These are phyloP conservation scores for Petrocephalus sullivani DNA, from an alignment of 2,797 vertebrate genomes.

Conservation along the genomic window DNA sequence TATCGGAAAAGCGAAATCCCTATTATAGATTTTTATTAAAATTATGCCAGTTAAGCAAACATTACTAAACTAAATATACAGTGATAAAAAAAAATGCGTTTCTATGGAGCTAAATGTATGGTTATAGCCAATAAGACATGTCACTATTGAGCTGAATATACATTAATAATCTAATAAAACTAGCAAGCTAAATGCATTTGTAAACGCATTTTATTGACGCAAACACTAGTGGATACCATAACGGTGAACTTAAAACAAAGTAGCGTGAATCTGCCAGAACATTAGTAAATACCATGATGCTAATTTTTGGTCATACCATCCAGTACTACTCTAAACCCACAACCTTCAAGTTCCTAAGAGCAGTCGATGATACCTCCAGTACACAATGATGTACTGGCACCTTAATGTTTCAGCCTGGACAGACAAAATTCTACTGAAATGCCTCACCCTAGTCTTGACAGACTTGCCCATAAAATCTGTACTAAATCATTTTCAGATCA, in stretches of 20 bases:
- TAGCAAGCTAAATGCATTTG: background rate
- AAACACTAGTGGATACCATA: background rate
- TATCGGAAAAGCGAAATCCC: background rate
- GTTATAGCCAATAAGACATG: background rate
- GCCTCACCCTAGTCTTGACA: background rate
- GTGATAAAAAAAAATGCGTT: background rate
- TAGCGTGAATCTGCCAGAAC: background rate
- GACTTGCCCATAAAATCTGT: background rate
- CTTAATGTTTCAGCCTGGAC: background rate
- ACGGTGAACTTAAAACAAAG: background rate
- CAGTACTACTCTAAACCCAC: background rate
- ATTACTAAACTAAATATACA: background rate
- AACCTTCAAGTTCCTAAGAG: background rate
- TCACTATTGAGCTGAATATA: background rate
- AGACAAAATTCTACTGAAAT: background rate
- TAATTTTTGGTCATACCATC: background rate
- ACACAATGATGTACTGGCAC: background rate
- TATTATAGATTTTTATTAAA: background rate
- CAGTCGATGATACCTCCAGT: background rate
- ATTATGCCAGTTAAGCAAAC: too few species aligned
- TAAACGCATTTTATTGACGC: background rate
- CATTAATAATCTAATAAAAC: background rate
- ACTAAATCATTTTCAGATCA: background rate
- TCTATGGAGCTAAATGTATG: background rate
- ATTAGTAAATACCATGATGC: background rate